Base-by-base conservation (phyloP, 2,888 invertebrate species). In the Macaria liturata region DNA sequence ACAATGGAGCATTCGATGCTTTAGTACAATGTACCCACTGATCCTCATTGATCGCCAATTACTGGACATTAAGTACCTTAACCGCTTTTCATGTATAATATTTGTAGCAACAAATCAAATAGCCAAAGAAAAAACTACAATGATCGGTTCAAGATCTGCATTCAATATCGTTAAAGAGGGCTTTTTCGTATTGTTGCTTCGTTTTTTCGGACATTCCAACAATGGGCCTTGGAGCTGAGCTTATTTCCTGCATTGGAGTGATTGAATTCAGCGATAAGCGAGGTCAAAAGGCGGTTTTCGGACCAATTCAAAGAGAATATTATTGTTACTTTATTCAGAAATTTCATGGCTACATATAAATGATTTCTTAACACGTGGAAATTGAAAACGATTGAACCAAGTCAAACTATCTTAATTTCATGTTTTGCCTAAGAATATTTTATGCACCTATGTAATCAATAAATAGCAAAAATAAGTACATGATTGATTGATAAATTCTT, bases 1-100 rank as follows among this genome's bases (percentile, higher is more conserved):
- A 89, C 91, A 89, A 90, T 83, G 70, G 80, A 70, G 62, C 72
- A 83, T 84, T 84, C 85, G 84, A 84, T 87, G 82, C 79, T 83
- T 80, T 80, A 79, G 76, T 81, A 91, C 91, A 91, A 91, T 91
- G 89, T 88, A 72, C 91, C 91, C 91, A 91, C 87, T 90, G 91
- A 91, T 91, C 91, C 91, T 89, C 88, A 91, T 91, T 91, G 90
- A 91, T 88, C 90, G 89, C 90, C 91, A 91, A 91, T 91, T 91
- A 91, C 91, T 84, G 91, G 91, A 91, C 91, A 91, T 91, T 90
- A 91, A 91, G 91, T 91, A 91, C 90, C 89, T 89, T 78, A 83
- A 88, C 86, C 83, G 89, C 88, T 82, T 88, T 90, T 89, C 83
- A 89, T 82, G 81, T 81, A 81, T 81, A 83, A 80, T 89, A 90